A percentile compares a stretch with the other conserved stretches of the same genome.
phyloP scores from a whole-genome alignment of 2,113 vertebrate genomes.

The Tragelaphus imberbis region DNA sequence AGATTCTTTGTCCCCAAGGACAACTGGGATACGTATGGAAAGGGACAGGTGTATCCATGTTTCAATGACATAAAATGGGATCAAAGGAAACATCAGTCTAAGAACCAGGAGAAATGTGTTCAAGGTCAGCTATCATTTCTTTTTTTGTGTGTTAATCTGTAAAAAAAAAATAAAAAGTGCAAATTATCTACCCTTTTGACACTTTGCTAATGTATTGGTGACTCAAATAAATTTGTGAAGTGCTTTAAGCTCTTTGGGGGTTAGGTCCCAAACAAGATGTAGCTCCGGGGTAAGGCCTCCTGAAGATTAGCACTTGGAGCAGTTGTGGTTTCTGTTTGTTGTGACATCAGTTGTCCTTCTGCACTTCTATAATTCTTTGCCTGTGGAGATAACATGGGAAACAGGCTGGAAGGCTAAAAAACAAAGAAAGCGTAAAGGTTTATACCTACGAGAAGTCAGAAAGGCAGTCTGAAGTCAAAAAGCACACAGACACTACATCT shows the following conservation, averaged over 20 bases:
- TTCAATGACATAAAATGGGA: background rate
- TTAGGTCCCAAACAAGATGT: background rate
- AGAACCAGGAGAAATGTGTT: background rate
- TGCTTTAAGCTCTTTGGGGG: background rate
- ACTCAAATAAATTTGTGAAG: background rate
- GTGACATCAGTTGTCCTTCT: background rate
- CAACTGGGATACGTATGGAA: background rate
- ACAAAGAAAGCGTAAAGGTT: background rate
- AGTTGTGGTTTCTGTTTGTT: background rate
- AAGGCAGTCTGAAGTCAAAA: background rate
- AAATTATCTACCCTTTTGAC: background rate
- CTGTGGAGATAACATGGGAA: background rate
- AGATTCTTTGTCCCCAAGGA: background rate
- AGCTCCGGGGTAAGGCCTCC: background rate
- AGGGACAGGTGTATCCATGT: background rate
- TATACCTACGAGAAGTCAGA: background rate
- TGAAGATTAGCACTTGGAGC: background rate
- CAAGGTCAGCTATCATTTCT: conserved; percentile 19
- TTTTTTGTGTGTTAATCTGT: background rate
- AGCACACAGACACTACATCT: background rate
- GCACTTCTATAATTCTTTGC: background rate
- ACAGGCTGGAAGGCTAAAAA: background rate
- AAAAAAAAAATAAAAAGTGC: background rate
- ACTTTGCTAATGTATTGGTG: conserved; percentile 3
- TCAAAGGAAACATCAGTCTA: background rate